Base-by-base conservation (phyloP, 2,888 invertebrate species). In the Tinea trinotella region DNA sequence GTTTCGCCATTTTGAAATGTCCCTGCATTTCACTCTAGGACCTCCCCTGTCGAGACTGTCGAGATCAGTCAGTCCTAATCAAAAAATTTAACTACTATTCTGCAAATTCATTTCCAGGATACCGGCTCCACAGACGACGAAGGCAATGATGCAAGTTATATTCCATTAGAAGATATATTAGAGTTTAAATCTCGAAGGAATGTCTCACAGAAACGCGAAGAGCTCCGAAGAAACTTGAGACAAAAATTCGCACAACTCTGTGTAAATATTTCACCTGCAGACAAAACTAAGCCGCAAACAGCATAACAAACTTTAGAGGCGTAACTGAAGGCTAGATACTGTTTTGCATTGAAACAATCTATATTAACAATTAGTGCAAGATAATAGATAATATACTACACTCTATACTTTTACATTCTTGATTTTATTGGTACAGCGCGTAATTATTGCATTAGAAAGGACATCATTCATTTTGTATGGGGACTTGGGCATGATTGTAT, bases 111-210 rank as follows among this genome's bases (percentile, higher is more conserved):
- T 7, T 70, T 77, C 49, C 68, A 94, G 94, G 92, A 93, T 66
- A 91, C 91, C 60, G 92, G 91, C 85, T 91, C 93, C 61, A 92
- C 91, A 60, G 93, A 92, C 58, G 92, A 92, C 62, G 91, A 93
- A 7, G 40, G 68, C 92, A n/a, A 92, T 61, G 92, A 91, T 65
- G 90, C 88, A 63, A 90, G 92, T 83, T 91, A 92, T 87, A 96
- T 96, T 87, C 94, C 96, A 61, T 90, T 92, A 64, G 96, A 96
- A 79, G 96, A 96, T 75, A 92, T 97, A 61, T 88, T 91, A 80
- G 93, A 93, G 80, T 96, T 95, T 76, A 92, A 93, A 84, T 92
- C 92, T 61, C 92, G 93, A 69, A 90, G 90, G 70, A 92, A 92
- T 73, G 90, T 94, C 65, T 90, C 91, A 58, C 91, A 93, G 68